These are phyloP conservation scores for Polylopha cassiicola DNA, from an alignment of 2,888 invertebrate species.

Conservation along the genomic window DNA sequence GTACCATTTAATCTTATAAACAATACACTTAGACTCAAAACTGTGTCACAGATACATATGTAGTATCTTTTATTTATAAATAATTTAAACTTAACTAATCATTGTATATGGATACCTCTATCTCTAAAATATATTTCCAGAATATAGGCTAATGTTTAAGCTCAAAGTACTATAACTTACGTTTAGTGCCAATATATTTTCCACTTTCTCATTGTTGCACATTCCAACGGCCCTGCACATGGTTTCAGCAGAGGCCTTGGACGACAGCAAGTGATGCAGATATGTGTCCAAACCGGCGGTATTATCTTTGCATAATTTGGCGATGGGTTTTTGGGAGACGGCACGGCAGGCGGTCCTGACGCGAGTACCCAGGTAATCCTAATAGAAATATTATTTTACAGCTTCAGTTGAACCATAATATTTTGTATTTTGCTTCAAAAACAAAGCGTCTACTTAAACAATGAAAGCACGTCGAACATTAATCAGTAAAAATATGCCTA, in stretches of 20 bases:
- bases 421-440: too few relatives aligned
- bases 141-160: background rate
- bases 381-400: constrained; percentile 23
- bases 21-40: too few relatives aligned
- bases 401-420: too few relatives aligned
- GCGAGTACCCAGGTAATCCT: constrained; percentile 87
- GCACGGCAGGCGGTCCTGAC: constrained; percentile 89
- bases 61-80: too few relatives aligned
- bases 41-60: too few relatives aligned
- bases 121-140: too few relatives aligned
- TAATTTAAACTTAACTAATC: too few relatives aligned
- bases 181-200: constrained; percentile 76
- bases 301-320: constrained; percentile 82
- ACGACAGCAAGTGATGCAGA: constrained; percentile 87
- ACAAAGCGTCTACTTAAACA: too few relatives aligned
- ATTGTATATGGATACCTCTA: too few relatives aligned
- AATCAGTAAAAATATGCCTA: too few relatives aligned
- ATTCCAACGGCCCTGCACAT: constrained; percentile 90
- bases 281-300: constrained; percentile 80
- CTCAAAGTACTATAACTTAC: constrained; percentile 33
- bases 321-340: constrained; percentile 80
- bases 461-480: too few relatives aligned
- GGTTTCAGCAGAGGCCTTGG: constrained; percentile 89
- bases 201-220: constrained; percentile 86
- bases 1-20: too few relatives aligned